Percentiles rank a stretch among this genome's conserved stretches.
Evolutionary conservation across 2,797 vertebrate genomes (phyloP).

Genomic region (Cynopterus sphinx): DNA sequence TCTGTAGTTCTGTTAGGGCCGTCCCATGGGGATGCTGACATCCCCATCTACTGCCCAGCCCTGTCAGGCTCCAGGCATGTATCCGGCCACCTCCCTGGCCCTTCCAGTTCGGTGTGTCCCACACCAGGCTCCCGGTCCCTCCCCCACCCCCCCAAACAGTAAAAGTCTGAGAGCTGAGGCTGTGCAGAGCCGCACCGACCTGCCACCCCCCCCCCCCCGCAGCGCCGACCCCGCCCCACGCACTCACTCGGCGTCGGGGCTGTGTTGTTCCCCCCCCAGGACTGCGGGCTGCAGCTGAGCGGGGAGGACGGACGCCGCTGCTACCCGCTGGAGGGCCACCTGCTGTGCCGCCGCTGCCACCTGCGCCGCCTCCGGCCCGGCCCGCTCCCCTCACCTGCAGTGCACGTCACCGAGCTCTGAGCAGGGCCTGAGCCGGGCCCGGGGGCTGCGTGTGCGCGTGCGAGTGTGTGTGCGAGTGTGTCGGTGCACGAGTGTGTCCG

Average conservation of each 20-base stretch:
- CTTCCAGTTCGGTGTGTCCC: background rate
- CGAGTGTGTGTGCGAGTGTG: background rate
- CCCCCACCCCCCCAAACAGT: background rate
- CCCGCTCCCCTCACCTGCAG: slow-evolving; percentile 89
- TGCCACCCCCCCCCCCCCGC: no score
- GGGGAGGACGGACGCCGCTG: slow-evolving; percentile 97
- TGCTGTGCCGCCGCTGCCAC: slow-evolving; percentile 97
- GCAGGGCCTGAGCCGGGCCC: background rate
- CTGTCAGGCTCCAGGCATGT: background rate
- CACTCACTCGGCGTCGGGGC: background rate
- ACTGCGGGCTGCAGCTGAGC: slow-evolving; percentile 96
- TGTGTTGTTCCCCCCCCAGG: slow-evolving; percentile 86
- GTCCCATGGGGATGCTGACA: background rate
- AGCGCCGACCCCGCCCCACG: no score
- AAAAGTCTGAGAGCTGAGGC: background rate
- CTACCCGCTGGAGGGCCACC: slow-evolving; percentile 95
- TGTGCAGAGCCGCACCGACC: fast-evolving
- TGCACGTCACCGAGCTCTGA: slow-evolving; percentile 97
- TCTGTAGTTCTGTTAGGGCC: background rate
- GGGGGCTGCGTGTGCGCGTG: background rate
- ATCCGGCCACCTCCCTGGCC: background rate
- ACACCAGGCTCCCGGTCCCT: background rate
- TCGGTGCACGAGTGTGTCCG: no score
- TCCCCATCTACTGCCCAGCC: background rate
- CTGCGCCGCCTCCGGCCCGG: slow-evolving; percentile 92